Percentiles rank a stretch among this genome's conserved stretches.
phyloP scores from a whole-genome alignment of 2,797 vertebrate species.

The Echiichthys vipera region DNA sequence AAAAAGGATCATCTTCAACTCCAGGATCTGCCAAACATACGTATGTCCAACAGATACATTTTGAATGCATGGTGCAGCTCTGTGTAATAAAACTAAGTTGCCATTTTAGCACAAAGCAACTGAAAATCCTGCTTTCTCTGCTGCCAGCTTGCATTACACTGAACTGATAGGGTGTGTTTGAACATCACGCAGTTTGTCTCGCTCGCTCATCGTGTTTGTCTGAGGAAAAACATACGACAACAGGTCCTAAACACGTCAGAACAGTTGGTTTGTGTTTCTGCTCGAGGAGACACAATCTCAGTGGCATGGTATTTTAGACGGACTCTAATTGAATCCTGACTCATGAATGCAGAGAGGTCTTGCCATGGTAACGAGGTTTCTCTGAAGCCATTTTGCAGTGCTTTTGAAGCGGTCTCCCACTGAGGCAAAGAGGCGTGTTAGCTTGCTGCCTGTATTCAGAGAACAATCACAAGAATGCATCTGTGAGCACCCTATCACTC shows the following conservation, averaged over 20 bases:
- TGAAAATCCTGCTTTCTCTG: slow-evolving; percentile 60
- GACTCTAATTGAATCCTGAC: slow-evolving; percentile 68
- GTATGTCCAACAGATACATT: neutral
- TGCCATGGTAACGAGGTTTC: slow-evolving; percentile 64
- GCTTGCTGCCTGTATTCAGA: slow-evolving; percentile 45
- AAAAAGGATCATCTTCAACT: neutral
- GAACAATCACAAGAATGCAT: slow-evolving; percentile 46
- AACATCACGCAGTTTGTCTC: slow-evolving; percentile 45
- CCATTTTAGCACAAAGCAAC: slow-evolving; percentile 31
- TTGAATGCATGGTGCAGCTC: slow-evolving; percentile 30
- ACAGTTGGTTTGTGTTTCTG: slow-evolving; percentile 41
- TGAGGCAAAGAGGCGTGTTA: slow-evolving; percentile 40
- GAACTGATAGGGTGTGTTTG: slow-evolving; percentile 83
- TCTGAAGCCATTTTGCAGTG: slow-evolving; percentile 64
- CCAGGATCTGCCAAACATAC: neutral
- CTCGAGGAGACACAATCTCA: slow-evolving; percentile 53
- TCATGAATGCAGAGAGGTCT: slow-evolving; percentile 62
- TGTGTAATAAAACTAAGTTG: slow-evolving; percentile 14
- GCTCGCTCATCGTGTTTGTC: slow-evolving; percentile 21
- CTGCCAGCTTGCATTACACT: slow-evolving; percentile 80
- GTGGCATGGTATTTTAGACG: slow-evolving; percentile 40
- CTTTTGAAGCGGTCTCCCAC: slow-evolving; percentile 62
- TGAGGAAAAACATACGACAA: slow-evolving; percentile 25
- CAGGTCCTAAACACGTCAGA: slow-evolving; percentile 36
- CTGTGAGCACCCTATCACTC: slow-evolving; percentile 83